A percentile compares a stretch with the other conserved stretches of the same genome.
These are phyloP conservation scores for Pyrocephalus nanus DNA, from an alignment of 2,797 vertebrate species.

Conservation along the genomic window DNA sequence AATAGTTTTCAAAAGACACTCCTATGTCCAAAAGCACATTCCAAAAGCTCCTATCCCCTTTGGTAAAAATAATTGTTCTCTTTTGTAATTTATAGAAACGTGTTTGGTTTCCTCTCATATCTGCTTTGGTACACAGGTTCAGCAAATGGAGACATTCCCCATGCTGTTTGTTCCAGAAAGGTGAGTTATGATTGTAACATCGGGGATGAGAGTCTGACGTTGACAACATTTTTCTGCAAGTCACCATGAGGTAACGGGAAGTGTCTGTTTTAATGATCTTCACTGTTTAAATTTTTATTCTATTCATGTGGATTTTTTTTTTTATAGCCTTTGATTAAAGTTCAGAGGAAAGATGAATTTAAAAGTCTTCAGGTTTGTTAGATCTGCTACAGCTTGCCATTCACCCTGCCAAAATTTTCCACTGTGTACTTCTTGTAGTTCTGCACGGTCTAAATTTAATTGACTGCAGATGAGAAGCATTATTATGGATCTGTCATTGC, in stretches of 20 bases:
- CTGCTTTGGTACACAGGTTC: neutral
- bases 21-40: conserved; percentile 48
- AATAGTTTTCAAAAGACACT: conserved; percentile 15
- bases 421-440: neutral
- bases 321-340: conserved; percentile 12
- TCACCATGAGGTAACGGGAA: neutral
- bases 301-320: neutral
- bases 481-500: conserved; percentile 6
- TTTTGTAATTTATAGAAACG: conserved; percentile 8
- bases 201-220: neutral
- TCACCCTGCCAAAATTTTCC: conserved; percentile 30
- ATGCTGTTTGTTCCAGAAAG: neutral
- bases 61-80: neutral
- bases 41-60: neutral
- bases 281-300: neutral
- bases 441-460: conserved; percentile 27
- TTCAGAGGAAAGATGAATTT: conserved; percentile 26
- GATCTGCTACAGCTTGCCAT: conserved; percentile 17
- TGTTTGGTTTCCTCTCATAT: neutral
- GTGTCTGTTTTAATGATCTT: neutral
- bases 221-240: conserved; percentile 38
- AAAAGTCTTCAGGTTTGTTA: conserved; percentile 26
- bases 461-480: conserved; percentile 33
- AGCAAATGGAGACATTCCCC: neutral
- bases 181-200: neutral